Conservation (phyloP, 2,888 invertebrate genomes). For the Altica lythri region DNA sequence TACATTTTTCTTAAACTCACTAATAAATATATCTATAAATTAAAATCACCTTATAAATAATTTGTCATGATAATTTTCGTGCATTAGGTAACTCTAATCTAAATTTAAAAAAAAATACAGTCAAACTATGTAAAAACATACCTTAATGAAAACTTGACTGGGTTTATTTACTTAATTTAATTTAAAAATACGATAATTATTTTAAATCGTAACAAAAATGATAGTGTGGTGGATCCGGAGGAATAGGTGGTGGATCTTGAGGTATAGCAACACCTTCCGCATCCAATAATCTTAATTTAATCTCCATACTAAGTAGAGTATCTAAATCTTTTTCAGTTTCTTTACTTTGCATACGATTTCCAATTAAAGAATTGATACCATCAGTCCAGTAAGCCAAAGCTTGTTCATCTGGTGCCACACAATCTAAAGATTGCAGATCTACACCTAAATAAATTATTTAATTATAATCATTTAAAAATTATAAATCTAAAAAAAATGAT, state of each 20-base stretch:
- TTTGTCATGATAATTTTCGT: too few relatives aligned
- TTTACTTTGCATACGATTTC: slow-evolving; percentile 86
- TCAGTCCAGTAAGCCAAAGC: slow-evolving; percentile 94
- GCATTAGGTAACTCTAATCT: too few relatives aligned
- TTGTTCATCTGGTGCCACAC: slow-evolving; percentile 88
- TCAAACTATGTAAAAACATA: too few relatives aligned
- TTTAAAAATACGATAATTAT: too few relatives aligned
- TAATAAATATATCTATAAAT: too few relatives aligned
- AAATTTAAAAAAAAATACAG: too few relatives aligned
- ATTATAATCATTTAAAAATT: background rate
- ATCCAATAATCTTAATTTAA: slow-evolving; percentile 89
- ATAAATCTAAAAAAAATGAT: background rate
- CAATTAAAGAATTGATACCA: slow-evolving; percentile 88
- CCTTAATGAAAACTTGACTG: too few relatives aligned
- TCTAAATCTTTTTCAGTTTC: slow-evolving; percentile 89
- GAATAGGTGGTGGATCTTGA: slow-evolving; percentile 88
- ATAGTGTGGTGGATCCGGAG: slow-evolving; percentile 90
- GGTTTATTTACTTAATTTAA: too few relatives aligned
- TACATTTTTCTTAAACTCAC: too few relatives aligned
- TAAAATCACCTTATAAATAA: too few relatives aligned
- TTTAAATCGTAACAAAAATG: slow-evolving; percentile 81
- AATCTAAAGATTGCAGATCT: slow-evolving; percentile 83
- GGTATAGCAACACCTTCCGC: slow-evolving; percentile 95
- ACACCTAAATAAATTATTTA: slow-evolving; percentile 51
- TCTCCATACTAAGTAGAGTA: slow-evolving; percentile 92